phyloP scores from a whole-genome alignment of 2,888 invertebrate species.

The Therioaphis trifolii region DNA sequence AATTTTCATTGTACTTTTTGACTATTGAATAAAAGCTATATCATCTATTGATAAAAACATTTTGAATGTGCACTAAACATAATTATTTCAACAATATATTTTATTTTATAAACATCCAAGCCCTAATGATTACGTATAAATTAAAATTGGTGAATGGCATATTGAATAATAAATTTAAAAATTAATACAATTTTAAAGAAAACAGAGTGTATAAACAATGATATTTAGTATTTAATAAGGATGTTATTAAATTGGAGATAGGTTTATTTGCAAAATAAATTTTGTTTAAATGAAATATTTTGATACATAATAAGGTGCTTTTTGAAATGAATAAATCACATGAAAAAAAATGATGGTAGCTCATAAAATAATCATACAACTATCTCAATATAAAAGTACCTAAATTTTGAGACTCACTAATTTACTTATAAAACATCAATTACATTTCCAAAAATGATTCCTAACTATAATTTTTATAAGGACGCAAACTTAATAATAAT shows the following conservation, averaged over 20 bases:
- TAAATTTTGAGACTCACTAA: constrained; percentile 1
- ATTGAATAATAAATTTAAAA: not conserved
- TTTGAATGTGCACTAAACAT: too few relatives aligned
- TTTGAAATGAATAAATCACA: not conserved
- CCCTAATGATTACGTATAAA: too few relatives aligned
- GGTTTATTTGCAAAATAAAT: not conserved
- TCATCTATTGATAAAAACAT: too few relatives aligned
- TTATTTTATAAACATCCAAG: too few relatives aligned
- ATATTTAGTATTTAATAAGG: not conserved
- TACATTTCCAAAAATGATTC: not conserved
- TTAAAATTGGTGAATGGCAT: not conserved
- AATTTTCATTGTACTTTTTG: too few relatives aligned
- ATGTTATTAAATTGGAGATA: not conserved
- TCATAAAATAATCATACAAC: not conserved
- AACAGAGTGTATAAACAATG: not conserved
- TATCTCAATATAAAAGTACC: not conserved
- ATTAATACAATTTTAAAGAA: not conserved
- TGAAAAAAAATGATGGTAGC: not conserved
- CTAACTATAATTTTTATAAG: constrained; percentile 48
- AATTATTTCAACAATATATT: too few relatives aligned
- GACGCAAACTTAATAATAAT: constrained; percentile 52
- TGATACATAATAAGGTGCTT: not conserved
- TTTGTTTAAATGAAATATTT: constrained; percentile 10
- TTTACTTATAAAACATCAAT: constrained; percentile 17
- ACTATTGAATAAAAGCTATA: too few relatives aligned